A percentile compares a stretch with the other conserved stretches of the same genome.
These are phyloP conservation scores for Tringa solitaria DNA, from an alignment of 2,113 vertebrate genomes.

Conservation along the genomic window DNA sequence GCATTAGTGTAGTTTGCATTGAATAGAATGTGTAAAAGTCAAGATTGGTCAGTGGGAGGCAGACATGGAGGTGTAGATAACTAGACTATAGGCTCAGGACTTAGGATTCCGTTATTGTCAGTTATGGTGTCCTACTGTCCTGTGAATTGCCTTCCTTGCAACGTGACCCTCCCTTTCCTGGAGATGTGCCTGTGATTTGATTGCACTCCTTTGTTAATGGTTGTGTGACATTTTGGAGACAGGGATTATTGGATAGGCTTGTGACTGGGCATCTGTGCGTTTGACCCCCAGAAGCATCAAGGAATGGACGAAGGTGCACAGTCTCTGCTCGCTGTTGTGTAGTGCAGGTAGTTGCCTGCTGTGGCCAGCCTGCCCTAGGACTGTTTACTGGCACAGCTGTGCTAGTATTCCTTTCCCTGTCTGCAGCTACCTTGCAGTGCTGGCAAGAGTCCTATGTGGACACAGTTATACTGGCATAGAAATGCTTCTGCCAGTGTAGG, in stretches of 20 bases:
- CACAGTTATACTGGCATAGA: conserved; percentile 29
- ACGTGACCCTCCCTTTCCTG: not conserved
- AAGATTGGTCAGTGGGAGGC: not conserved
- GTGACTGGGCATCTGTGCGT: fast-evolving
- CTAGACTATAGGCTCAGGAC: not conserved
- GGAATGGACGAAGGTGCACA: not conserved
- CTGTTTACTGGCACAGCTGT: not conserved
- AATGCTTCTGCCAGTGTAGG: not conserved
- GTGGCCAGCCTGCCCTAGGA: not conserved
- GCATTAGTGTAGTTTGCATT: not conserved
- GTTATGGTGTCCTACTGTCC: not conserved
- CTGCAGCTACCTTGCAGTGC: not conserved
- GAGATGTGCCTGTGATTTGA: not conserved
- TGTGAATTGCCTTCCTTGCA: not conserved
- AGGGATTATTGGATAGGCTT: not conserved
- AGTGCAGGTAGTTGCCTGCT: not conserved
- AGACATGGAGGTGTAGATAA: not conserved
- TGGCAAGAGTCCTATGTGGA: conserved; percentile 6
- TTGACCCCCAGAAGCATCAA: not conserved
- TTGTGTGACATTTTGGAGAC: not conserved
- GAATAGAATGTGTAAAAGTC: not conserved
- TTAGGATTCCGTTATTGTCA: not conserved
- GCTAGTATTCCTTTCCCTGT: not conserved
- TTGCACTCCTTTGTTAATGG: not conserved
- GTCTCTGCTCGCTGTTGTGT: not conserved